Evolutionary conservation across 2,113 vertebrate species (phyloP).

Genomic region (Pogonocichla stellata): DNA sequence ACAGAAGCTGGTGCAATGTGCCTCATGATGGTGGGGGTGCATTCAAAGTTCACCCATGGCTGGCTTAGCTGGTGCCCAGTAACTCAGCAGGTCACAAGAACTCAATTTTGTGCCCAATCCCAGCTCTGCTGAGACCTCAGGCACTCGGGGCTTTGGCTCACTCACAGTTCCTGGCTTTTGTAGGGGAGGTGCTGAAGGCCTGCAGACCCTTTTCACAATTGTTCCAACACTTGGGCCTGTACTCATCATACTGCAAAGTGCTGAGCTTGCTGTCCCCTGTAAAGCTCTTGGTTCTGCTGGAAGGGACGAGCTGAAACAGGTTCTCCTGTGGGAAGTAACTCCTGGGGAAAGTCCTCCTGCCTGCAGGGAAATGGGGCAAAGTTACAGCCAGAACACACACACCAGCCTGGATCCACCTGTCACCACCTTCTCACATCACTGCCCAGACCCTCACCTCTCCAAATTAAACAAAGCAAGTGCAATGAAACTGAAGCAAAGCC

Average conservation of each 20-base stretch:
- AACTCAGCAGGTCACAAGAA: background rate
- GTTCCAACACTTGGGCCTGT: slow-evolving; percentile 74
- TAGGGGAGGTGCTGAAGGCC: slow-evolving; percentile 48
- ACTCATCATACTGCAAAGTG: slow-evolving; percentile 79
- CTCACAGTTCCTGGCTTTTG: slow-evolving; percentile 64
- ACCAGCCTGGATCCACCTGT: background rate
- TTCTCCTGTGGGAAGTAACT: slow-evolving; percentile 90
- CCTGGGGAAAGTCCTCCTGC: slow-evolving; percentile 88
- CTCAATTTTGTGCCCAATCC: background rate
- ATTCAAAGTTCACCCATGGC: background rate
- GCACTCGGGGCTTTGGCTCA: background rate
- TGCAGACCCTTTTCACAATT: slow-evolving; percentile 67
- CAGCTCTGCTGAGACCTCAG: background rate
- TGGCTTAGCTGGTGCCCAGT: background rate
- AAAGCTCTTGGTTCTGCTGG: slow-evolving; percentile 85
- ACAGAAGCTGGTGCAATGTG: accelerated
- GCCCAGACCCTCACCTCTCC: background rate
- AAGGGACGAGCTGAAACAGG: slow-evolving; percentile 86
- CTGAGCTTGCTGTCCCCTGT: slow-evolving; percentile 80
- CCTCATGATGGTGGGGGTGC: accelerated
- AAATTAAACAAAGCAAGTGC: background rate
- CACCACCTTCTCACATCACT: accelerated
- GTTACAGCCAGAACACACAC: background rate
- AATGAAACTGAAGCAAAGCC: background rate
- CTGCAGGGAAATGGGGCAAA: slow-evolving; percentile 52